Evolutionary conservation across 2,888 invertebrate species (phyloP).

Genomic region (Erynnis tages): DNA sequence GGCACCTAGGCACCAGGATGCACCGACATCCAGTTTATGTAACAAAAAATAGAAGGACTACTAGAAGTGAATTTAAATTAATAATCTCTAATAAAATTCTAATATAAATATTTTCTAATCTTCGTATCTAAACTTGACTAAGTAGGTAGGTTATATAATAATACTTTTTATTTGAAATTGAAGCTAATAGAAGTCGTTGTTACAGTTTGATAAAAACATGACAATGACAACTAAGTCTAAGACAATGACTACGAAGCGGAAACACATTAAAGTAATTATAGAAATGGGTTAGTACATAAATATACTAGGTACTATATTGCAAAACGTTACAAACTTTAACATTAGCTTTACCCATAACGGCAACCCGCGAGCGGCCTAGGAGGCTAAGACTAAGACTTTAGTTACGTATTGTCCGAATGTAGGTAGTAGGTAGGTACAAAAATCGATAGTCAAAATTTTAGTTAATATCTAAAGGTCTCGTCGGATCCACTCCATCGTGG

Average conservation of each 20-base stretch:
- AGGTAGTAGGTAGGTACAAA: conserved; percentile 15
- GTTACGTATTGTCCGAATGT: conserved; percentile 17
- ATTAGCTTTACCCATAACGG: conserved; percentile 12
- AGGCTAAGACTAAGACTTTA: background rate
- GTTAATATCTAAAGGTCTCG: background rate
- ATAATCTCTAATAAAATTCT: conserved; percentile 19
- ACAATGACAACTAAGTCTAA: background rate
- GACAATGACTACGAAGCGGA: conserved; percentile 6
- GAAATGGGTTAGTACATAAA: conserved; percentile 11
- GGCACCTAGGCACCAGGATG: too few relatives aligned
- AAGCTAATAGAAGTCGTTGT: conserved; percentile 20
- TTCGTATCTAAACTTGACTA: conserved; percentile 22
- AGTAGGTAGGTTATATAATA: conserved; percentile 9
- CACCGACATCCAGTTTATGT: background rate
- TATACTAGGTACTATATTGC: conserved; percentile 18
- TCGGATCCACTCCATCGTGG: background rate
- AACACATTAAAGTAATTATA: conserved; percentile 4
- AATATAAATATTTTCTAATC: conserved; percentile 22
- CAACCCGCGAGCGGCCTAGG: background rate
- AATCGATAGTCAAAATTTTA: conserved; percentile 11
- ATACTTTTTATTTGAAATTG: conserved; percentile 12
- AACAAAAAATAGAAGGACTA: conserved; percentile 13
- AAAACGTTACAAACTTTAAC: conserved; percentile 23
- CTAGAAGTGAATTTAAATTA: conserved; percentile 12
- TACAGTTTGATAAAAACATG: conserved; percentile 9